Conservation (phyloP, 2,113 vertebrate species). For the Isurus oxyrinchus region DNA sequence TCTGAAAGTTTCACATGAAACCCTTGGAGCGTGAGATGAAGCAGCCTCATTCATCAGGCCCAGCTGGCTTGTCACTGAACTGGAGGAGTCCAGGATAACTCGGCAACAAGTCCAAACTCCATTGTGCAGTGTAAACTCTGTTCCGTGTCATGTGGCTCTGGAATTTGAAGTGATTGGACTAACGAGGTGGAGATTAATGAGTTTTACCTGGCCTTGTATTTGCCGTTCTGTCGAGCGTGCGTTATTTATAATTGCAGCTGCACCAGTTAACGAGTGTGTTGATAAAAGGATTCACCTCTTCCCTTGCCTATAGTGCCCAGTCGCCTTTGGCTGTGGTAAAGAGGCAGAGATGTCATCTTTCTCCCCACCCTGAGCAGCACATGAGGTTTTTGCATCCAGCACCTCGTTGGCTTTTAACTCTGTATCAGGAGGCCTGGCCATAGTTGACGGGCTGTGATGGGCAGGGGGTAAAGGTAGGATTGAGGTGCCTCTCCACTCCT, state of each 20-base stretch:
- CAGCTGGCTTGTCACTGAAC: neutral
- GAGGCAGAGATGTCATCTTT: neutral
- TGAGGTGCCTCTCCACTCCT: neutral
- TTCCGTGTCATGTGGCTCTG: neutral
- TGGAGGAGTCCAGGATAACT: neutral
- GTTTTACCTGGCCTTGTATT: neutral
- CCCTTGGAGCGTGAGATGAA: neutral
- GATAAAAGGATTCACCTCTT: neutral
- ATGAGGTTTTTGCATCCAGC: neutral
- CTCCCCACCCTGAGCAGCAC: neutral
- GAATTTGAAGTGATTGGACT: neutral
- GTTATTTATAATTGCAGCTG: constrained; percentile 10
- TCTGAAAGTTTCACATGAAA: neutral
- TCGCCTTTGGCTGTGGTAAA: neutral
- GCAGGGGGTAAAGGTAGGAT: neutral
- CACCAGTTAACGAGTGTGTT: neutral
- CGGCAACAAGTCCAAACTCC: neutral
- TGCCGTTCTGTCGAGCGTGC: neutral
- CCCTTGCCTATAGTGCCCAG: neutral
- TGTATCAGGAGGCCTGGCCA: neutral
- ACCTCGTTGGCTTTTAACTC: neutral
- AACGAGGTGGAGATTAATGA: neutral
- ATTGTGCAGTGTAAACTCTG: neutral
- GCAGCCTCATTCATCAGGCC: neutral
- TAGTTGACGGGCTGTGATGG: neutral